Conservation (phyloP, 2,888 invertebrate species). For the Nebria brevicollis region DNA sequence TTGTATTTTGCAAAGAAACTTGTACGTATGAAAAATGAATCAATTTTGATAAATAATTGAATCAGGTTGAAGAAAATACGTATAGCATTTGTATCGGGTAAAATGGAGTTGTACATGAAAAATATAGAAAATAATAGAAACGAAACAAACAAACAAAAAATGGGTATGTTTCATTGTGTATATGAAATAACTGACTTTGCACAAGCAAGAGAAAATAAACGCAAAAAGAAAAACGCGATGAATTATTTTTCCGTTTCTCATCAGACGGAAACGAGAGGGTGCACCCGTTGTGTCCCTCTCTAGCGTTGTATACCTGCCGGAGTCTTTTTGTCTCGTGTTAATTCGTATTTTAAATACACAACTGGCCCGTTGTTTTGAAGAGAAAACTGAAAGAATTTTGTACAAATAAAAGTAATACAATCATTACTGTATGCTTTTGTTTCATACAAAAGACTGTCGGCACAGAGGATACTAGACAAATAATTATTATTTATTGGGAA, state of each 20-base stretch:
- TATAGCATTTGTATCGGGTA: background rate
- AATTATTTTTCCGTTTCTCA: conserved; percentile 42
- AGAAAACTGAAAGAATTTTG: conserved; percentile 44
- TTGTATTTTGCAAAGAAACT: too few relatives aligned
- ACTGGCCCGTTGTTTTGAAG: conserved; percentile 39
- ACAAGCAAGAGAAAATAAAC: conserved; percentile 31
- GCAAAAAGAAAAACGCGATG: conserved; percentile 25
- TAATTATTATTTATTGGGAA: conserved; percentile 51
- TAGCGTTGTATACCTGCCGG: conserved; percentile 6
- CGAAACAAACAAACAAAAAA: background rate
- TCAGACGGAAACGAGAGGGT: conserved; percentile 15
- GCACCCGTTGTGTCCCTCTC: conserved; percentile 14
- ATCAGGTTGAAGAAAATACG: too few relatives aligned
- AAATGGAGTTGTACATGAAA: background rate
- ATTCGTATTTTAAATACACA: conserved; percentile 38
- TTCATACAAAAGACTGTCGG: conserved; percentile 4
- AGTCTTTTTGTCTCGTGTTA: conserved; percentile 43
- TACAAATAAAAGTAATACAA: conserved; percentile 45
- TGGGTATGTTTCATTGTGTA: background rate
- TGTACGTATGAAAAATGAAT: too few relatives aligned
- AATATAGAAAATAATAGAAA: background rate
- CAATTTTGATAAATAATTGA: too few relatives aligned
- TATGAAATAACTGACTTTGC: conserved; percentile 37
- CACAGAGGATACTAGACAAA: conserved; percentile 51
- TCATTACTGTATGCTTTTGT: conserved; percentile 22